These are phyloP conservation scores for Phania funesta DNA, from an alignment of 2,888 invertebrate species.

Conservation along the genomic window DNA sequence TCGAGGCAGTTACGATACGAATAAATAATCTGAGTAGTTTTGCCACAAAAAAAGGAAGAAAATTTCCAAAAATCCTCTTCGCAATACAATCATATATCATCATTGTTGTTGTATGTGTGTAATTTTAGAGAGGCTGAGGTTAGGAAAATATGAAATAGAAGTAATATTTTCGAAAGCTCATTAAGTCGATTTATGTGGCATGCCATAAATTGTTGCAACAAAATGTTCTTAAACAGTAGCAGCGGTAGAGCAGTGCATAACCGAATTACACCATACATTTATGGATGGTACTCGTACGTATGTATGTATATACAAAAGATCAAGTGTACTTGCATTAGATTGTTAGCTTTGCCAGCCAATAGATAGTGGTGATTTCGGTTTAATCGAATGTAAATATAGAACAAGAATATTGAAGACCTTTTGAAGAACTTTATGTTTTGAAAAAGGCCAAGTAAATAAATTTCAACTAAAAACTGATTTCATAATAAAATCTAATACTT, in stretches of 20 bases:
- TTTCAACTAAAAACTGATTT: constrained; percentile 33
- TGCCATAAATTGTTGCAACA: constrained; percentile 64
- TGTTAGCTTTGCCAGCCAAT: constrained; percentile 31
- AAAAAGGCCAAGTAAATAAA: constrained; percentile 43
- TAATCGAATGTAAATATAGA: constrained; percentile 21
- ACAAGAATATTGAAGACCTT: constrained; percentile 20
- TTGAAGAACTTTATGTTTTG: constrained; percentile 43
- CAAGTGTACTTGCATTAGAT: constrained; percentile 9
- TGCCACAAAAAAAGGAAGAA: neutral
- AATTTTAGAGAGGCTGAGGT: constrained; percentile 49
- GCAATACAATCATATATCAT: constrained; percentile 58
- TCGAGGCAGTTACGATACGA: constrained; percentile 10
- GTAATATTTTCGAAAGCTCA: constrained; percentile 62
- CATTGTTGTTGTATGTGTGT: too few species aligned
- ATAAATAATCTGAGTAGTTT: constrained; percentile 40
- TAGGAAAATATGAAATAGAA: constrained; percentile 58
- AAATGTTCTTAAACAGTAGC: constrained; percentile 36
- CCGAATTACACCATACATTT: constrained; percentile 47
- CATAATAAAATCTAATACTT: constrained; percentile 33
- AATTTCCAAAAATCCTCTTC: constrained; percentile 26
- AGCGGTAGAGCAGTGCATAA: constrained; percentile 40
- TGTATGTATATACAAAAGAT: neutral
- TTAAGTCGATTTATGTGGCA: constrained; percentile 67
- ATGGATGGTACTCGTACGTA: neutral
- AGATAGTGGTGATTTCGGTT: constrained; percentile 38